Evolutionary conservation across 2,888 invertebrate genomes (phyloP).

Genomic region (Drosophila greeni): DNA sequence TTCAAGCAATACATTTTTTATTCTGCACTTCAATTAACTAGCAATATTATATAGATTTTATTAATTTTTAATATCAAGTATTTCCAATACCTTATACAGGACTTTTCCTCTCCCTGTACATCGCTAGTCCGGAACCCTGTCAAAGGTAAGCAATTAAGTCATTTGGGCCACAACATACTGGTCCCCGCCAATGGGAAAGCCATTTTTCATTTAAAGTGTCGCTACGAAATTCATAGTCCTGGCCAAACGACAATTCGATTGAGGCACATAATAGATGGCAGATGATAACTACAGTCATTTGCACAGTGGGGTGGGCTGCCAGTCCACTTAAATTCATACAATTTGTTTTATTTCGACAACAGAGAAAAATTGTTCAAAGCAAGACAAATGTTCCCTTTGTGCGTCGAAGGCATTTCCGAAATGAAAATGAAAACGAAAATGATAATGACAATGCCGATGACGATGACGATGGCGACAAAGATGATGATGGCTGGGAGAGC

Average conservation of each 20-base stretch:
- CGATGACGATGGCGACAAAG: constrained; percentile 20
- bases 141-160: constrained; percentile 32
- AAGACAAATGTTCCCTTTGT: constrained; percentile 64
- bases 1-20: too few species aligned
- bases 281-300: constrained; percentile 65
- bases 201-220: constrained; percentile 43
- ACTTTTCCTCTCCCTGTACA: neutral
- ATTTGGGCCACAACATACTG: constrained; percentile 25
- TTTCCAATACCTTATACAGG: neutral
- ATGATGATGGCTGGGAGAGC: constrained; percentile 20
- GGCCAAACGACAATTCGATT: constrained; percentile 60
- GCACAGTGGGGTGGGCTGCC: constrained; percentile 32
- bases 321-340: constrained; percentile 57
- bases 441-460: constrained; percentile 51
- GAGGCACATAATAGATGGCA: constrained; percentile 54
- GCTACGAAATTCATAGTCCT: constrained; percentile 21
- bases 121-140: neutral
- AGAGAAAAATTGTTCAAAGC: constrained; percentile 42
- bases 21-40: too few species aligned
- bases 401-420: constrained; percentile 52
- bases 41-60: too few species aligned
- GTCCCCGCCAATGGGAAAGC: constrained; percentile 9
- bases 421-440: constrained; percentile 54
- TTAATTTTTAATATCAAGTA: too few species aligned
- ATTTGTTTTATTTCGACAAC: constrained; percentile 62